Base-by-base conservation (phyloP, 2,797 vertebrate species). In the Clarias pachynema region DNA sequence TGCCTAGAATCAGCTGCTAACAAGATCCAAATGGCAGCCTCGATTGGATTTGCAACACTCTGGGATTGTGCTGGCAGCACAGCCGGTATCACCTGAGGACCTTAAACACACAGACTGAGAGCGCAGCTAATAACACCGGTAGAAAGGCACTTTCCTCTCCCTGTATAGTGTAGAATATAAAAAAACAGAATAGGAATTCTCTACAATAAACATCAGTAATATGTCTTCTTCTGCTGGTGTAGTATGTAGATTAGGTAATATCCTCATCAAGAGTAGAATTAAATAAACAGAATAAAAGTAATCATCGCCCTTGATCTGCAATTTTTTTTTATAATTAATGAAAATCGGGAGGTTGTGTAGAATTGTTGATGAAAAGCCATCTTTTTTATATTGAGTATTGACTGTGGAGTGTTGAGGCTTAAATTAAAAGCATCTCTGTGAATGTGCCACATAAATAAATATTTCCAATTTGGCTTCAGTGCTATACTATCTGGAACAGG, bases 381-480 rank as follows among this genome's bases (percentile, higher is more conserved):
- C 92, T 94, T 94, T 94, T 91, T 93, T 89, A 89, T 81, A 90
- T 95, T 93, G 93, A 93, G 91, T 93, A 91, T 70, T 89, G 89
- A 91, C 90, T 69, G 89, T 90, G 92, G 93, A 94, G 92, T 92
- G 94, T 95, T 95, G 94, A 95, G 92, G 93, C 92, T 90, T 92
- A 92, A 94, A 96, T 95, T 94, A 94, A 95, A 94, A 95, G 94
- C 94, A 94, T 92, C 93, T 95, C 95, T 95, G 94, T 70, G 87
- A 94, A 94, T 94, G 92, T 90, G 90, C 86, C 84, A 89, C 93
- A 94, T 95, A 94, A 95, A 95, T 95, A 95, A 92, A 95, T 94
- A 94, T 93, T 92, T 92, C 92, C 92, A 92, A 94, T 95, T 95
- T 91, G 85, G 89, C 93, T 94, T 94, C 94, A 95, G 95, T 95